A percentile compares a stretch with the other conserved stretches of the same genome.
Evolutionary conservation across 2,113 vertebrate genomes (phyloP).

Genomic region (Formicarius rufipectus): DNA sequence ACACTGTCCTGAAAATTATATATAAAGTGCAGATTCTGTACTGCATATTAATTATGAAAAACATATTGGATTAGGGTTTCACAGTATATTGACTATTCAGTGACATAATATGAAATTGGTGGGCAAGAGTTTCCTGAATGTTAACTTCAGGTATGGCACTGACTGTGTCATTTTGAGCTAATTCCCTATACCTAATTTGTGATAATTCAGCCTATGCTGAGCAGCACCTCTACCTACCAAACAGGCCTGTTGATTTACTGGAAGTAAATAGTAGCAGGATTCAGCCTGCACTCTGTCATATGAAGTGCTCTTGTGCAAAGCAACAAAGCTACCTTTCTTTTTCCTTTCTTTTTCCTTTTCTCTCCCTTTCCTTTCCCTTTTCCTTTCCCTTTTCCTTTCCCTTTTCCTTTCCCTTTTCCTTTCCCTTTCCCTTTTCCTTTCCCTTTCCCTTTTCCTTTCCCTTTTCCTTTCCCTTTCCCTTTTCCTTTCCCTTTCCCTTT

Average conservation of each 20-base stretch:
- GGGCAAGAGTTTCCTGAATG: not conserved
- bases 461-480: not conserved
- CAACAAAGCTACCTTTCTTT: not conserved
- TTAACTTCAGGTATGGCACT: not conserved
- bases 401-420: not conserved
- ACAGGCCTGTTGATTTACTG: not conserved
- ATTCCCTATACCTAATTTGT: not conserved
- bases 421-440: not conserved
- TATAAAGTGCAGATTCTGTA: not conserved
- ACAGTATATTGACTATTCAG: not conserved
- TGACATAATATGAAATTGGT: not conserved
- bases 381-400: not conserved
- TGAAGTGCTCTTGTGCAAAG: not conserved
- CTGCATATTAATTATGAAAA: not conserved
- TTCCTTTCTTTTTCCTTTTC: not conserved
- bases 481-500: not conserved
- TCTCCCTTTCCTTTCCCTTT: not conserved
- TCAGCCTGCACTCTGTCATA: not conserved
- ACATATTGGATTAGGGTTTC: not conserved
- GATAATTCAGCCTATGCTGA: not conserved
- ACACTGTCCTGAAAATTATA: not conserved
- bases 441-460: not conserved
- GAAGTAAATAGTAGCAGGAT: not conserved
- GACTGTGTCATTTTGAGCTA: not conserved
- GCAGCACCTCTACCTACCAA: not conserved